Base-by-base conservation (phyloP, 2,888 invertebrate genomes). In the Stenolophus ochropezus region DNA sequence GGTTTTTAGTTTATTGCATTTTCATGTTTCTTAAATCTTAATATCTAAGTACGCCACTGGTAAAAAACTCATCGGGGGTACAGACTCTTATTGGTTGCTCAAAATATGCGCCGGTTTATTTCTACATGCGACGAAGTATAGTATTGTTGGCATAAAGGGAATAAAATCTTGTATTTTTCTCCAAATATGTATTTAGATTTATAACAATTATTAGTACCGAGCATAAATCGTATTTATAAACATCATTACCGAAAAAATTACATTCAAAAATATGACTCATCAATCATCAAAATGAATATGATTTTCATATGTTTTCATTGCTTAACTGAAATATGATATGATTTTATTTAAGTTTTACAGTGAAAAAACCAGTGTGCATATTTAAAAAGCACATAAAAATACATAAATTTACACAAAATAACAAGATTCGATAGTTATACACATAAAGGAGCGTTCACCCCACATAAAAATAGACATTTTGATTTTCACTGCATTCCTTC, bases 401-500 rank as follows among this genome's bases (percentile, higher is more conserved):
- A 80, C 80, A 80, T 53, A 53, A 73, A 73, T 56, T 69, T 80
- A 61, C 73, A 73, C 56, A 73, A 80, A 78, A 33, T 71, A 80
- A 71, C 71, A 73, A 80, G 73, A 79, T 79, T 78, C 21, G 51
- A 80, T 56, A 58, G 75, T 75, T 75, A 75, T 42, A 42, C 33
- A 42, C 33, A 42, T 42, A 33, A 33, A 33, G 33, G 33, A 33
- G 33, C 33, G 33, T 33, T 33, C 33, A 33, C 33, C 33, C 33
- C 33, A 33, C 33, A 33, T 33, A 33, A 33, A 33, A 33, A 33
- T 33, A 42, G 33, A 49, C 42, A 73, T 56, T 80, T 71, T 58
- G 33, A 53, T 74, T 49, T 82, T 85, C 85, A 89, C 84, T 89
- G 89, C 58, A 89, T 87, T 1, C 89, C 90, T 85, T 91, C 92